phyloP scores from a whole-genome alignment of 2,888 invertebrate species.

The Campopleginae sp. region DNA sequence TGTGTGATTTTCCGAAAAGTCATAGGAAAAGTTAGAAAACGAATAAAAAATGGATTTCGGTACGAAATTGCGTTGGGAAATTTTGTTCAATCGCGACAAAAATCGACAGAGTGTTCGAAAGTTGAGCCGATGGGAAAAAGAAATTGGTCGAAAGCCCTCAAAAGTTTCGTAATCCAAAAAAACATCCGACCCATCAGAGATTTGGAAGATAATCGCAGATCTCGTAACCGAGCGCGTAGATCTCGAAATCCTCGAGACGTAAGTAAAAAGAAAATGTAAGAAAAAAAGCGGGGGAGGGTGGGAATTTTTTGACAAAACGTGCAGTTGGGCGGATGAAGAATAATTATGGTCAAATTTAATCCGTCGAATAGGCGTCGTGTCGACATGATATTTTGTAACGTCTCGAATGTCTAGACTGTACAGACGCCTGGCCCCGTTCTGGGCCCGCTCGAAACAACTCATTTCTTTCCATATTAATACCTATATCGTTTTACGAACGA shows the following conservation, averaged over 20 bases:
- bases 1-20: too few relatives aligned
- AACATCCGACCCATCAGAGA: background rate
- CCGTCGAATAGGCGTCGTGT: slow-evolving; percentile 7
- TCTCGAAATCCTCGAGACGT: background rate
- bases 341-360: slow-evolving; percentile 14
- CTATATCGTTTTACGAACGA: slow-evolving; percentile 51
- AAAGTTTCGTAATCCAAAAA: background rate
- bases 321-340: background rate
- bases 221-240: background rate
- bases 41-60: background rate
- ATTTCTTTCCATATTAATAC: slow-evolving; percentile 49
- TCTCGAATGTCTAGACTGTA: slow-evolving; percentile 44
- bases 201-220: background rate
- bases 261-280: background rate
- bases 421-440: slow-evolving; percentile 49
- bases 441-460: slow-evolving; percentile 40
- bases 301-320: background rate
- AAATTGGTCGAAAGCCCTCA: background rate
- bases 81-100: background rate
- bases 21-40: too few relatives aligned
- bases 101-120: background rate
- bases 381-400: slow-evolving; percentile 39
- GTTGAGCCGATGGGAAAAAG: background rate
- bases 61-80: background rate
- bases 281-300: background rate